Evolutionary conservation across 2,888 invertebrate genomes (phyloP), one percentile per base, ranked within the genome.

Genomic region (Cremastinae sp.): DNA sequence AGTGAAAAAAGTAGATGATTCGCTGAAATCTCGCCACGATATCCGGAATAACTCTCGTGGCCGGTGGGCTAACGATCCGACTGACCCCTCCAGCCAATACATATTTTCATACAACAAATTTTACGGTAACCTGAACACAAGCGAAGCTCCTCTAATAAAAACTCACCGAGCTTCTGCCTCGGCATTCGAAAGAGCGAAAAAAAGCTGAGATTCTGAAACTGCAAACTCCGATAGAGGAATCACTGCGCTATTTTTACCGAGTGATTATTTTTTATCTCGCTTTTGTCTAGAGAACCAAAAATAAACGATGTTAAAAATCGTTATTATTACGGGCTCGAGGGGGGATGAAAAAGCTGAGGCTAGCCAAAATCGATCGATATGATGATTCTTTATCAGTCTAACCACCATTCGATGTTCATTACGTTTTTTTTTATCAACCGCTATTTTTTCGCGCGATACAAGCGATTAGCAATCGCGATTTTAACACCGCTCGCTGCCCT

Each of bases 391-490:
- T 59, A 64, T 64, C 56, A 45, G 18, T 12, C 34, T 14, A n/a
- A n/a, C n/a, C 43, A 20, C 14, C 36, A 38, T 47, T 22, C 8
- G 20, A 22, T 5, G 18, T 34, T 58, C 56, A n/a, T 14, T 34
- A 10, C 45, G 2, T 62, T 38, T 47, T 56, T 36, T 74, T 51
- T 56, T 56, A 41, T 34, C 51, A 4, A 72, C 45, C 36, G 47
- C 38, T 62, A n/a, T n/a, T 49, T 43, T 59, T 59, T 14, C 12
- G n/a, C 54, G 28, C 49, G 41, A 65, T 65, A 34, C 34, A 62
- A 74, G 49, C 71, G 66, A 62, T 64, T 59, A 69, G 51, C 73
- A 47, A 76, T 73, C 66, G 53, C 74, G 66, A 59, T 70, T 70
- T 65, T 36, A 53, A 64, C 69, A 64, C 58, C 51, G 41, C 45